Conservation (phyloP, 35 echinoderm and acorn worm species). For the Chiridota heheva region DNA sequence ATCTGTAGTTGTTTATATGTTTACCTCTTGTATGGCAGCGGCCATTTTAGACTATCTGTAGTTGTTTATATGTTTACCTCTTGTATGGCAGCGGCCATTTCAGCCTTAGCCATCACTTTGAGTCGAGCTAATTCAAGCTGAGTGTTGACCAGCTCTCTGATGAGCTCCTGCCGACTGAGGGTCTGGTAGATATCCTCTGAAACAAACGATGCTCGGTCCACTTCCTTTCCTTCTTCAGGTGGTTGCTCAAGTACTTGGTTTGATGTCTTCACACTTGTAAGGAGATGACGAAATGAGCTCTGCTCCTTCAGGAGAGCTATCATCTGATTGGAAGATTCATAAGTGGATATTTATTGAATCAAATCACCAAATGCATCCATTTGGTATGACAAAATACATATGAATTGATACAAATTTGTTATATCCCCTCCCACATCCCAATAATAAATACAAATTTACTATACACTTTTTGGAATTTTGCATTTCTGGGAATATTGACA, state of each 20-base stretch:
- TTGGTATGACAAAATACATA: too few species aligned
- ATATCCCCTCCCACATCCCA: too few species aligned
- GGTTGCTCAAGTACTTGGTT: neutral
- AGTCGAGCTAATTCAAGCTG: constrained; percentile 39
- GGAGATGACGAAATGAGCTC: neutral
- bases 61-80: too few species aligned
- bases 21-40: constrained; percentile 25
- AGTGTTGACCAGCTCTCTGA: constrained; percentile 33
- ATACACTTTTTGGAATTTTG: too few species aligned
- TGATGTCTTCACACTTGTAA: neutral
- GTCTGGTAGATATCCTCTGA: constrained; percentile 15
- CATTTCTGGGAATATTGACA: too few species aligned
- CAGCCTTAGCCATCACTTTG: constrained; percentile 15
- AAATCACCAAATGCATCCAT: too few species aligned
- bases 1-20: too few species aligned
- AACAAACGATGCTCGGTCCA: neutral
- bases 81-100: constrained; percentile 25
- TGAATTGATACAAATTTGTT: too few species aligned
- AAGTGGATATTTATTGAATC: too few species aligned
- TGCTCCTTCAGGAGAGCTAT: constrained; percentile 40
- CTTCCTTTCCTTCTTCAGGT: neutral
- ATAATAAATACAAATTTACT: too few species aligned
- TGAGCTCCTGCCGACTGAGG: constrained; percentile 1
- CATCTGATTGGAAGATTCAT: neutral
- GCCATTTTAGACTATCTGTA: too few species aligned